These are phyloP conservation scores for Chymomyza amoena DNA, from an alignment of 2,888 invertebrate species.

Conservation along the genomic window DNA sequence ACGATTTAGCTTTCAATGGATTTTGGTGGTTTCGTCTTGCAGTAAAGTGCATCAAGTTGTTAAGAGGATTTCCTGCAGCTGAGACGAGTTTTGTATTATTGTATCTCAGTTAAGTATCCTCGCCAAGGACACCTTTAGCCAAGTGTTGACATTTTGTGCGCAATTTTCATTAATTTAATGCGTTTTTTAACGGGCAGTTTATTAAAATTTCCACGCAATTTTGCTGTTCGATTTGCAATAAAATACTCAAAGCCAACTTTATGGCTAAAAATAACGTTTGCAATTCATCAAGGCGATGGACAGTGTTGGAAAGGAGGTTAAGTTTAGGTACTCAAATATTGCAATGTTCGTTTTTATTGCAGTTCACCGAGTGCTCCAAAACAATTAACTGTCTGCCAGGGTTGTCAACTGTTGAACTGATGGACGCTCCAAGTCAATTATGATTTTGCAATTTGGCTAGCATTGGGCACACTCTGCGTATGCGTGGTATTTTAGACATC, in stretches of 20 bases:
- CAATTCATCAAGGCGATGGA: background rate
- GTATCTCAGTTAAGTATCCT: background rate
- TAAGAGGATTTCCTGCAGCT: background rate
- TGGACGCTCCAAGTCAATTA: slow-evolving; percentile 44
- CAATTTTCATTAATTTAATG: background rate
- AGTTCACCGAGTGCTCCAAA: background rate
- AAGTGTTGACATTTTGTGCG: background rate
- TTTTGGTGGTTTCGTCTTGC: background rate
- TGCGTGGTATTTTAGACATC: slow-evolving; percentile 27
- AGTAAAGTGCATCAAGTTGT: background rate
- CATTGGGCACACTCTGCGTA: slow-evolving; percentile 36
- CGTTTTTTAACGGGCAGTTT: background rate
- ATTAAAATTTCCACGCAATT: background rate
- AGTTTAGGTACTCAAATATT: background rate
- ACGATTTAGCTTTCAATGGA: background rate
- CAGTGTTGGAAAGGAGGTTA: background rate
- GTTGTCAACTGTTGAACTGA: slow-evolving; percentile 26
- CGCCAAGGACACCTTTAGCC: background rate
- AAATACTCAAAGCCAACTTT: background rate
- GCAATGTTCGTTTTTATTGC: background rate
- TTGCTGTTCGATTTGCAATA: background rate
- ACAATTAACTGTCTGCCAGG: background rate
- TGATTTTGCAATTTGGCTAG: slow-evolving; percentile 40
- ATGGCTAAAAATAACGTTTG: background rate
- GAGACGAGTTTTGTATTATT: background rate